Percentiles rank a stretch among this genome's conserved stretches.
phyloP scores from a whole-genome alignment of 2,797 vertebrate species.

The Manis crassicaudata region DNA sequence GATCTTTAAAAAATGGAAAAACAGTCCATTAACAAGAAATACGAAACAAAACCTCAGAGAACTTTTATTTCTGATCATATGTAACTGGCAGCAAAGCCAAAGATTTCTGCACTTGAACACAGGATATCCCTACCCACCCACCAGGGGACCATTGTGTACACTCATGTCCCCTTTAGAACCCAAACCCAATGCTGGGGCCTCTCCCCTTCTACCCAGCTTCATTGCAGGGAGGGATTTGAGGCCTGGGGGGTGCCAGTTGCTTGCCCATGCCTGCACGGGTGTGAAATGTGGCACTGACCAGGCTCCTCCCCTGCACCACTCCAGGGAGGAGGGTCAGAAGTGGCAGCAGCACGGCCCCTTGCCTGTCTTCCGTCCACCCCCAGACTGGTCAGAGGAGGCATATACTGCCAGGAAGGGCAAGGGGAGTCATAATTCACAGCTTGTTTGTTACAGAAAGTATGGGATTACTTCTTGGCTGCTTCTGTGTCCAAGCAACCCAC shows the following conservation, averaged over 20 bases:
- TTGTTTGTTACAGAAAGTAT: conserved; percentile 72
- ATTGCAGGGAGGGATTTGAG: background rate
- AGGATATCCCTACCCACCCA: conserved; percentile 27
- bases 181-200: background rate
- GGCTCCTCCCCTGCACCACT: conserved; percentile 3
- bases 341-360: conserved; percentile 27
- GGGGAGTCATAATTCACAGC: conserved; percentile 73
- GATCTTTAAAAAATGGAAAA: conserved; percentile 67
- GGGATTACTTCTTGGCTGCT: conserved; percentile 43
- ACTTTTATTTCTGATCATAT: conserved; percentile 76
- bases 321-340: conserved; percentile 21
- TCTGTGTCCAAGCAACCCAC: conserved; percentile 38
- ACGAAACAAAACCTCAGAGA: conserved; percentile 74
- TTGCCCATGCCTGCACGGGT: conserved; percentile 72
- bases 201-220: background rate
- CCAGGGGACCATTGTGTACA: background rate
- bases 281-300: conserved; percentile 57
- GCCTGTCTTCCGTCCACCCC: conserved; percentile 1
- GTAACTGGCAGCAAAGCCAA: conserved; percentile 58
- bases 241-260: background rate
- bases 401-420: background rate
- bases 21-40: conserved; percentile 61
- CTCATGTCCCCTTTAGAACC: background rate
- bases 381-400: background rate
- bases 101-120: conserved; percentile 69